A percentile compares a stretch with the other conserved stretches of the same genome.
phyloP scores from a whole-genome alignment of 2,797 vertebrate genomes.

The Eulemur albifrons region DNA sequence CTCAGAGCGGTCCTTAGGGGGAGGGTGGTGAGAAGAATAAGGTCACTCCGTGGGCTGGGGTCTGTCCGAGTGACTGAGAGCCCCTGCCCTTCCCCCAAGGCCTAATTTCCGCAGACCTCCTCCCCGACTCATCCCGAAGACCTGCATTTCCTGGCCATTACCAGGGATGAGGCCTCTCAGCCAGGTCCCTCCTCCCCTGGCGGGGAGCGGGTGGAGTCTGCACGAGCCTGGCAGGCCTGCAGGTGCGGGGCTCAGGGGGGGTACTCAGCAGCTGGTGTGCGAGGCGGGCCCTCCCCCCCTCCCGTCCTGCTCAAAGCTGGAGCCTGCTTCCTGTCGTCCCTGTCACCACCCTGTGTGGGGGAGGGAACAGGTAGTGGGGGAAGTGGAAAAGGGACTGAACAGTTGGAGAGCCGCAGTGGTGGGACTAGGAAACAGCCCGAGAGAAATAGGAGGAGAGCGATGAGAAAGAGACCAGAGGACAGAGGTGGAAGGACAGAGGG shows the following conservation, averaged over 20 bases:
- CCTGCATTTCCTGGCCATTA: constrained; percentile 16
- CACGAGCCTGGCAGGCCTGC: constrained; percentile 59
- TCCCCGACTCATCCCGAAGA: not conserved
- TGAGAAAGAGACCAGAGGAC: not conserved
- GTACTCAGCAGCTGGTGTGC: constrained; percentile 70
- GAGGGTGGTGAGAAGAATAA: not conserved
- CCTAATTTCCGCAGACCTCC: not conserved
- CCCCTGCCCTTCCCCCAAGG: not conserved
- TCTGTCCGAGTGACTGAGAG: not conserved
- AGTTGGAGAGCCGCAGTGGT: not conserved
- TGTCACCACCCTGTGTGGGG: constrained; percentile 62
- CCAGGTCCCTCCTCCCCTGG: constrained; percentile 14
- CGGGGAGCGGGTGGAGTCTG: constrained; percentile 55
- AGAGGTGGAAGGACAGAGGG: not conserved
- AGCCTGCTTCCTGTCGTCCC: constrained; percentile 76
- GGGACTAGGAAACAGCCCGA: not conserved
- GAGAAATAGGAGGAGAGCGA: not conserved
- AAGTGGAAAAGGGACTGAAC: not conserved
- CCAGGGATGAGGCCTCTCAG: not conserved
- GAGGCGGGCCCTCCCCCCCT: constrained; percentile 12
- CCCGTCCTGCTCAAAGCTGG: constrained; percentile 10
- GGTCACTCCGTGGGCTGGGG: not conserved
- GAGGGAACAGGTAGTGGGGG: constrained; percentile 50
- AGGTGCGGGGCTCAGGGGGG: constrained; percentile 56
- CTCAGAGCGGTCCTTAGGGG: not conserved